Evolutionary conservation across 2,888 invertebrate genomes (phyloP), one percentile per base, ranked within the genome.

Genomic region (Tetranychus piercei): DNA sequence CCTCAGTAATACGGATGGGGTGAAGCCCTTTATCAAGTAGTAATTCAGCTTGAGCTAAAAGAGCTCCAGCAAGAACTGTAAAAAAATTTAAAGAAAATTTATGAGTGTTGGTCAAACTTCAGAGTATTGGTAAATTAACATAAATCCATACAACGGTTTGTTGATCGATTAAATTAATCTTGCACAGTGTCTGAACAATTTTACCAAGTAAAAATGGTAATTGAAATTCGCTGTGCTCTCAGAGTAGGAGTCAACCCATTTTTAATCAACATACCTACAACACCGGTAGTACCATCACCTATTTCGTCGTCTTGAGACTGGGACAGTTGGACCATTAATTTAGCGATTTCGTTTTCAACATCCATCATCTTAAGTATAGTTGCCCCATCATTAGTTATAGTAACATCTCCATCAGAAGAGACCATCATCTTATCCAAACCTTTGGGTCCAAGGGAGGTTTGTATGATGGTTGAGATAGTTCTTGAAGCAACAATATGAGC

Each of bases 221-320:
- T 44, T 66, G 44, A 18, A 43, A 76, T 55, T 76, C 45, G 18
- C 9, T 9, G 23, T 18, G 43, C 74, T 55, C 9, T 15, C 18
- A 76, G 11, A 72, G 7, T 7, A 22, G 23, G 15, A n/a, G 22
- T 15, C 5, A 44, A 67, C 6, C 34, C 15, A 43, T 18, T 43
- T 65, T n/a, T 43, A 55, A 43, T 43, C n/a, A 15, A 79, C 82
- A 77, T 79, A 87, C 87, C 87, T 75, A 99, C 97, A 79, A 99
- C 99, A 15, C 97, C 97, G 9, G 99, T 99, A 1, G 99, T 99
- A 72, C 99, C 99, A 85, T 99, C 99, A 66, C 97, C 97, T 80
- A 99, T 96, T 85, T 99, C 99, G 85, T 97, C 95, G 82, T 99
- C 99, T 83, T 99, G 99, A 75, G 96, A 95, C 83, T 97, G 95